phyloP scores from a whole-genome alignment of 1,140 invertebrate species.

The Anoplophora glabripennis region DNA sequence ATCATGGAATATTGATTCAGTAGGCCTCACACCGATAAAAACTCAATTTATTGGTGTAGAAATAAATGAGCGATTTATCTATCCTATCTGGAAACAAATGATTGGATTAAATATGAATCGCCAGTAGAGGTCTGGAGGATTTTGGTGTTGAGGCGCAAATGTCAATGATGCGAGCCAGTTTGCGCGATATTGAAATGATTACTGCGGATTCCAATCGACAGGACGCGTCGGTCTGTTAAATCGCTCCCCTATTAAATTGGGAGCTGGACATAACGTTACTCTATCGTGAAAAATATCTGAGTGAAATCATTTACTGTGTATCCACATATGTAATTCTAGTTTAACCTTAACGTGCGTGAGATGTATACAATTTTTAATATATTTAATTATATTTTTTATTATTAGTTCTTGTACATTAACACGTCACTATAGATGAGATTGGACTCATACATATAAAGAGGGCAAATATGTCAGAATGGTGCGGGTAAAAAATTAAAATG shows the following conservation, averaged over 20 bases:
- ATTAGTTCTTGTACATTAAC: too few species aligned
- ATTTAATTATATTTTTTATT: too few species aligned
- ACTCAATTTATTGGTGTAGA: neutral
- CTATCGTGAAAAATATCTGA: neutral
- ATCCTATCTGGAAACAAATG: neutral
- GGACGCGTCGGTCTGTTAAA: neutral
- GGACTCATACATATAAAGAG: too few species aligned
- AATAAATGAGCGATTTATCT: constrained; percentile 17
- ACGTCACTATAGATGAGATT: too few species aligned
- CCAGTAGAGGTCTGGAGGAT: neutral
- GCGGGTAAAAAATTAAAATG: too few species aligned
- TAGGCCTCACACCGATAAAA: too few species aligned
- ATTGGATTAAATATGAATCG: constrained; percentile 5
- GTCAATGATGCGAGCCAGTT: constrained; percentile 5
- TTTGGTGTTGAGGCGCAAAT: constrained; percentile 4
- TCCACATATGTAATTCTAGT: neutral
- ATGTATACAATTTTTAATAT: too few species aligned
- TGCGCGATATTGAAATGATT: neutral
- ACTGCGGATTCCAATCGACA: neutral
- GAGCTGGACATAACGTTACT: neutral
- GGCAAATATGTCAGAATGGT: too few species aligned
- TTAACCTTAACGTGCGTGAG: neutral
- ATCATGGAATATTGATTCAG: too few species aligned
- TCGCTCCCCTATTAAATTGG: neutral
- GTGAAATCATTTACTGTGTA: neutral